Evolutionary conservation across 2,888 invertebrate genomes (phyloP).

Genomic region (Eumacrocentrus americanus): DNA sequence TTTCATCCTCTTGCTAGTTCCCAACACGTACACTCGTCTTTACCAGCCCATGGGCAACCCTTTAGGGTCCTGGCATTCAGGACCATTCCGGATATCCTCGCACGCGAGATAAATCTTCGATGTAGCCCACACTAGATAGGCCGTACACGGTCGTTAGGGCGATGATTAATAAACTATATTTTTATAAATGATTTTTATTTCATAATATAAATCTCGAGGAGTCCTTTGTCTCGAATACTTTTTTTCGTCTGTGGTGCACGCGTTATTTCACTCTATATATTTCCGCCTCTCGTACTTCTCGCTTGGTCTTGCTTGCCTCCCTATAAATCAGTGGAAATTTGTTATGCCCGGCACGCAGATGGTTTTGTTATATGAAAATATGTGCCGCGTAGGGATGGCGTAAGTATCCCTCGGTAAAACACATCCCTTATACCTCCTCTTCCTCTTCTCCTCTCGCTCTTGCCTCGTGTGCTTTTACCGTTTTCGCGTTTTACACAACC

Average conservation of each 20-base stretch:
- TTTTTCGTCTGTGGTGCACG: background rate
- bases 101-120: conserved; percentile 27
- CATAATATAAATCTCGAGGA: conserved; percentile 13
- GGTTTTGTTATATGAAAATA: conserved; percentile 63
- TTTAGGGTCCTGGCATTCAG: conserved; percentile 37
- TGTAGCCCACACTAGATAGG: background rate
- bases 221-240: conserved; percentile 26
- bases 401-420: conserved; percentile 61
- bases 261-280: no score
- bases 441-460: conserved; percentile 36
- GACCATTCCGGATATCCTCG: conserved; percentile 16
- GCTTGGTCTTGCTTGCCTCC: conserved; percentile 42
- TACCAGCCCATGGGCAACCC: conserved; percentile 42
- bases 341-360: conserved; percentile 62
- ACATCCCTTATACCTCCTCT: conserved; percentile 58
- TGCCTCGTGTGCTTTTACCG: conserved; percentile 30
- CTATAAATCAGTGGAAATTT: conserved; percentile 62
- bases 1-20: conserved; percentile 25
- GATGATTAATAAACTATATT: conserved; percentile 20
- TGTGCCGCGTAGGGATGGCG: conserved; percentile 59
- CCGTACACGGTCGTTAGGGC: background rate
- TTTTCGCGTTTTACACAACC: conserved; percentile 25
- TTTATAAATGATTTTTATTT: conserved; percentile 13
- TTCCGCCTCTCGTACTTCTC: conserved; percentile 14
- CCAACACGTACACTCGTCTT: conserved; percentile 39